Base-by-base conservation (phyloP, 2,888 invertebrate species). In the Notodonta dromedarius region DNA sequence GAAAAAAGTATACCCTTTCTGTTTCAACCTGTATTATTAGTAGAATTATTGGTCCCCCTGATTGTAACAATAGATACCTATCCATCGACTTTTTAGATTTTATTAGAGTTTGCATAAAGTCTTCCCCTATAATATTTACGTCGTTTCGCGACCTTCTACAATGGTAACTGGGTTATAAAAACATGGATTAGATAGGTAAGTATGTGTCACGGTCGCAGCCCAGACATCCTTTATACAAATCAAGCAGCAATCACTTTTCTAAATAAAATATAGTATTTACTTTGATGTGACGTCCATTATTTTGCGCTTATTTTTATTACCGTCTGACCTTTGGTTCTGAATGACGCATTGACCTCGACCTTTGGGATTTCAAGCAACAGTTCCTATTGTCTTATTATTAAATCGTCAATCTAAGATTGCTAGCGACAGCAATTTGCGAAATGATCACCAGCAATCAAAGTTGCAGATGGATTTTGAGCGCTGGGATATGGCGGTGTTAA, bases 101-200 rank as follows among this genome's bases (percentile, higher is more conserved):
- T 24, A 24, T 24, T 24, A 24, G 24, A 24, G 24, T 1, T 24
- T 24, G 24, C 24, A 24, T 24, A 2, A 24, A 24, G 24, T 24
- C 24, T 24, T 24, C 24, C 24, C 24, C 24, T 2, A 24, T 24
- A 35, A 6, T 4, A 35, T 35, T 3, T 35, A 3, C 35, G 42
- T 12, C 12, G 32, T 51, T 3, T 32, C 14, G n/a, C 59, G 55
- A 59, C 63, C 62, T 66, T 67, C 67, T 54, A 50, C 59, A 24
- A 24, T 11, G 16, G 9, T 51, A 32, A 11, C 51, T 51, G 16
- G 51, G 9, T 24, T 46, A 46, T 46, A 46, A 46, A 24, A 46
- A 46, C 42, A 4, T 46, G 11, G 24, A 24, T 24, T 24, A 1
- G 24, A 24, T 24, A 1, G 24, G 2, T 24, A 46, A n/a, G 5